Evolutionary conservation across 1,140 invertebrate genomes (phyloP).

Genomic region (Theocolax elegans): DNA sequence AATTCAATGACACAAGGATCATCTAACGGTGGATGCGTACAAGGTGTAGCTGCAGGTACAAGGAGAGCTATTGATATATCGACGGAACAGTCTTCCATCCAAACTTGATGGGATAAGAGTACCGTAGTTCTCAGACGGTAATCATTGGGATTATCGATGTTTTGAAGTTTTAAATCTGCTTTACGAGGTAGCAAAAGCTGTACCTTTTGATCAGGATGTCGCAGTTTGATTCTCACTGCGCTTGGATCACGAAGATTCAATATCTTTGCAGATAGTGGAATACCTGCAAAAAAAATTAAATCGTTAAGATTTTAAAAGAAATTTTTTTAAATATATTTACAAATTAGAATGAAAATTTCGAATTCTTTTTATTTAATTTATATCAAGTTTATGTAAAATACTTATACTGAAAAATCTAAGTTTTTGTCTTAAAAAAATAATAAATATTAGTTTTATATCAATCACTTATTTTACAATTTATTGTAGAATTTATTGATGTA

Average conservation of each 20-base stretch:
- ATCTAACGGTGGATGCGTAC: slow-evolving; percentile 66
- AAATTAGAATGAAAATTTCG: too few species aligned
- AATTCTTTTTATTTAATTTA: too few species aligned
- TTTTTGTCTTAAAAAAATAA: too few species aligned
- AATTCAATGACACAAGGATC: slow-evolving; percentile 81
- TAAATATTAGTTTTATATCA: too few species aligned
- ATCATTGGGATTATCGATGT: slow-evolving; percentile 66
- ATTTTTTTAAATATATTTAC: background rate
- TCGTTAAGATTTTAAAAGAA: too few species aligned
- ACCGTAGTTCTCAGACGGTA: slow-evolving; percentile 87
- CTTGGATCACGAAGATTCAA: slow-evolving; percentile 79
- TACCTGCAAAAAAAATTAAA: slow-evolving; percentile 63
- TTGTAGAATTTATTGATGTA: too few species aligned
- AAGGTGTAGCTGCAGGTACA: slow-evolving; percentile 74
- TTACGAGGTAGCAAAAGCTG: slow-evolving; percentile 83
- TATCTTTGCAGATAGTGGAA: slow-evolving; percentile 88
- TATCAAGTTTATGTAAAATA: too few species aligned
- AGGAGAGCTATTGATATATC: slow-evolving; percentile 86
- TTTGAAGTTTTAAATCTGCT: slow-evolving; percentile 73
- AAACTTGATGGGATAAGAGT: slow-evolving; percentile 88
- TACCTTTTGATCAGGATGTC: slow-evolving; percentile 91
- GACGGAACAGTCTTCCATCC: slow-evolving; percentile 90
- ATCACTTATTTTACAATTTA: too few species aligned
- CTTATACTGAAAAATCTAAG: too few species aligned
- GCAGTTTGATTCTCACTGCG: slow-evolving; percentile 83